These are phyloP conservation scores for Drosophila quadrilineata DNA, from an alignment of 1,140 invertebrate species.

Conservation along the genomic window DNA sequence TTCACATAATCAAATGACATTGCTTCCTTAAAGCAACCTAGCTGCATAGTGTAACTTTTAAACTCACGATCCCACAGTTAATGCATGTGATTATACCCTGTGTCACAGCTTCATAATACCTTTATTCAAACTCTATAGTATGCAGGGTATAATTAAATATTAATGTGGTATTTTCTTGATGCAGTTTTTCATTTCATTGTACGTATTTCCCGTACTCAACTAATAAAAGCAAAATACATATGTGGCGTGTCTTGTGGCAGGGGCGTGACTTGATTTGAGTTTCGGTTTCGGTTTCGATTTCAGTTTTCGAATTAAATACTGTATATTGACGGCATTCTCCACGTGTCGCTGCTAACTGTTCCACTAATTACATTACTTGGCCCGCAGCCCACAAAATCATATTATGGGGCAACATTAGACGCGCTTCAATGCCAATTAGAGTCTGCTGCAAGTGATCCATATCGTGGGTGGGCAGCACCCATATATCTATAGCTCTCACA, in stretches of 20 bases:
- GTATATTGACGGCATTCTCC: too few species aligned
- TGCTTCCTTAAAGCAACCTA: too few species aligned
- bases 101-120: neutral
- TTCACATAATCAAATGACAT: too few species aligned
- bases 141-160: constrained; percentile 9
- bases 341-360: constrained; percentile 32
- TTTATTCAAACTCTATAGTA: neutral
- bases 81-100: neutral
- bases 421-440: constrained; percentile 43
- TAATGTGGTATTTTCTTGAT: neutral
- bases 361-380: constrained; percentile 43
- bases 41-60: neutral
- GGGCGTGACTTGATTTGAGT: constrained; percentile 27
- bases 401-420: constrained; percentile 40
- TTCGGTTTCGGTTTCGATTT: neutral
- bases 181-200: too few species aligned
- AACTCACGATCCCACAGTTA: neutral
- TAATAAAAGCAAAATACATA: constrained; percentile 19
- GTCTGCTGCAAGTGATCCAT: constrained; percentile 22
- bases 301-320: neutral
- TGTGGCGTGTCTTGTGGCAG: constrained; percentile 6
- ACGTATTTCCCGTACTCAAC: too few species aligned
- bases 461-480: constrained; percentile 15
- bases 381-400: constrained; percentile 30
- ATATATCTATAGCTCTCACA: neutral